Base-by-base conservation (phyloP, 2,888 invertebrate species). In the Drosophila quasianomalipes region DNA sequence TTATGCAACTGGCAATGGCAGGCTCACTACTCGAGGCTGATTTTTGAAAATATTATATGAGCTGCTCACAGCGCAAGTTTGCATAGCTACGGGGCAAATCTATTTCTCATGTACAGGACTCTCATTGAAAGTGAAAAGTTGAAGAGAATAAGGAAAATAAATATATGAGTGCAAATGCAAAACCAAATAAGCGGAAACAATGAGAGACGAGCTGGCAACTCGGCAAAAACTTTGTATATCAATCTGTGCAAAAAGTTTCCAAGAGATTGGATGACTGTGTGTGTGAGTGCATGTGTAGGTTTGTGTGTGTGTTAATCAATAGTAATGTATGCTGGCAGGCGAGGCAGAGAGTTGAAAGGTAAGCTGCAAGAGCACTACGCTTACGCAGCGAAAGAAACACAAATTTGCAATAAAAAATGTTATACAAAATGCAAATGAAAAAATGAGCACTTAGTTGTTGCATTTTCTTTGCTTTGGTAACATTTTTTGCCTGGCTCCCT, bases 281-380 rank as follows among this genome's bases (percentile, higher is more conserved):
- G 75, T 89, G 74, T 79, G 66, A 69, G 80, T 89, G 84, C 83
- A 71, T 79, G 10, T 16, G 81, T 83, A 76, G 79, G 75, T 60
- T 74, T 76, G 82, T 82, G 74, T 75, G 89, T 79, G 88, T 87
- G 79, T 78, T 86, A 86, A 86, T 86, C 91, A 86, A 91, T 89
- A 88, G 88, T 84, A 86, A 91, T 86, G 90, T 84, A 82, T 82
- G 76, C 81, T 81, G 91, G 84, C 87, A 85, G 74, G 52, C 61
- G 64, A 47, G 37, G 62, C 49, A 19, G 16, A 16, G 44, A 54
- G 31, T 41, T 28, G 41, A 66, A 64, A 89, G 87, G 84, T 83
- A 74, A 83, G 74, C 66, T 80, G 68, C 53, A 54, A 58, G 66
- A 54, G 70, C 85, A 75, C 67, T 73, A 65, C 51, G 31, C 57